A percentile compares a stretch with the other conserved stretches of the same genome.
Conservation (phyloP, 2,888 invertebrate genomes). For the Uropetala carovei region DNA sequence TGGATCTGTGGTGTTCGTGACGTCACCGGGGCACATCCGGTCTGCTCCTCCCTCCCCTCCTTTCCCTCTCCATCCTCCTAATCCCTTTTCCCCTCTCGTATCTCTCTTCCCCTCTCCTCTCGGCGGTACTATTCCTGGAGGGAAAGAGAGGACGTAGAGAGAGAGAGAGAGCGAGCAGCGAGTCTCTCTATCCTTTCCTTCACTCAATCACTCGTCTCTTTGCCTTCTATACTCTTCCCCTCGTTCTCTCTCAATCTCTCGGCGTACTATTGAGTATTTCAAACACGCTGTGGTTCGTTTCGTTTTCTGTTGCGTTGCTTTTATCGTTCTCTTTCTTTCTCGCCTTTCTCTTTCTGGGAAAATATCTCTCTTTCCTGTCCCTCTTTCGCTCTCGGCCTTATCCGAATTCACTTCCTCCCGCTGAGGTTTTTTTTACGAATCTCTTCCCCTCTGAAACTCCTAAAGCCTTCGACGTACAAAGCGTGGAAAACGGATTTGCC, state of each 20-base stretch:
- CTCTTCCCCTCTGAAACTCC: background rate
- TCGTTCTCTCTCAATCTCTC: background rate
- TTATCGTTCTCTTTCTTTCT: background rate
- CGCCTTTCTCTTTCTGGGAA: background rate
- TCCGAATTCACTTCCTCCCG: background rate
- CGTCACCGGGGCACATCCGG: constrained; percentile 18
- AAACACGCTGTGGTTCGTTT: background rate
- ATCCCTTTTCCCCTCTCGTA: background rate
- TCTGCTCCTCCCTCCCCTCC: constrained; percentile 26
- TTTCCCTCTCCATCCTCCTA: background rate
- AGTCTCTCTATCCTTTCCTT: background rate
- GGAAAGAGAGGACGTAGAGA: background rate
- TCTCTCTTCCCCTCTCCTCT: background rate
- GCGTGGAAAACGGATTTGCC: background rate
- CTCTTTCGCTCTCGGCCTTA: background rate
- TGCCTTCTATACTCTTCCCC: background rate
- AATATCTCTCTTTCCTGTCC: background rate
- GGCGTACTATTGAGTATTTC: background rate
- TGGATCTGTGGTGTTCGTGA: constrained; percentile 48
- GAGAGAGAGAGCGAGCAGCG: background rate
- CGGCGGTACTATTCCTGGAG: constrained; percentile 3
- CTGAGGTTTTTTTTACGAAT: background rate
- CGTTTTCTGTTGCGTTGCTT: background rate
- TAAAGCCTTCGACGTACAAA: background rate
- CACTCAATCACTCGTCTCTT: background rate